These are phyloP conservation scores for Calephelis perditalis DNA, from an alignment of 2,888 invertebrate species.

Conservation along the genomic window DNA sequence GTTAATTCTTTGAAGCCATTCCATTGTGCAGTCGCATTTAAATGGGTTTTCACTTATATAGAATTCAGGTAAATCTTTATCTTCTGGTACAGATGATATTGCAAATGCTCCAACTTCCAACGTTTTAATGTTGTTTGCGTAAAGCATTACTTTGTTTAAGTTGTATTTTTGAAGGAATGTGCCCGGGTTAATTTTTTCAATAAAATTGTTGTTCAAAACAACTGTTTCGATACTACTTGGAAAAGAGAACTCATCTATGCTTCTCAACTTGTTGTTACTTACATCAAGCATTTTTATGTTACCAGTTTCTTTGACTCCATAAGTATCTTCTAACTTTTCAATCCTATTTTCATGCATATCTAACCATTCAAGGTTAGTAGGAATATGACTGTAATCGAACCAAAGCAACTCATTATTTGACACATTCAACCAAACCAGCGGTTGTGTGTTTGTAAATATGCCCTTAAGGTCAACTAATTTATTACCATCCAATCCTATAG, in stretches of 20 bases:
- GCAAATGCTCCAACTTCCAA: conserved; percentile 85
- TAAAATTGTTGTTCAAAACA: conserved; percentile 85
- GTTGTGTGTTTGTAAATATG: conserved; percentile 85
- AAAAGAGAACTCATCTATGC: conserved; percentile 82
- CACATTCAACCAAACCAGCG: conserved; percentile 88
- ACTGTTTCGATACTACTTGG: conserved; percentile 86
- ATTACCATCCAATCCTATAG: conserved; percentile 87
- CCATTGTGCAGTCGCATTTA: conserved; percentile 91
- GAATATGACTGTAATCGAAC: conserved; percentile 90
- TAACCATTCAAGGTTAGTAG: conserved; percentile 86
- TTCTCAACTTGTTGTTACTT: conserved; percentile 84
- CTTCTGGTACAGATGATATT: conserved; percentile 80
- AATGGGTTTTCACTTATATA: conserved; percentile 90
- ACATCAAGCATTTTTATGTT: conserved; percentile 87
- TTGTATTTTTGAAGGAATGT: conserved; percentile 84
- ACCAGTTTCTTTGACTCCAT: conserved; percentile 81
- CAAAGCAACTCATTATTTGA: conserved; percentile 87
- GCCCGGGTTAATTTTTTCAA: conserved; percentile 82
- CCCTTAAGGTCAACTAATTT: conserved; percentile 87
- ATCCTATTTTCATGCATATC: conserved; percentile 90
- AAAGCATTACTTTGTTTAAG: conserved; percentile 86
- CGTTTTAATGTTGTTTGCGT: conserved; percentile 84
- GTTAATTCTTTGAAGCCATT: conserved; percentile 90
- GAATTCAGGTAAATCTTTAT: conserved; percentile 86
- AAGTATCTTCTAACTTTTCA: conserved; percentile 85